Base-by-base conservation (phyloP, 2,113 vertebrate species). In the Nyctibius bracteatus region DNA sequence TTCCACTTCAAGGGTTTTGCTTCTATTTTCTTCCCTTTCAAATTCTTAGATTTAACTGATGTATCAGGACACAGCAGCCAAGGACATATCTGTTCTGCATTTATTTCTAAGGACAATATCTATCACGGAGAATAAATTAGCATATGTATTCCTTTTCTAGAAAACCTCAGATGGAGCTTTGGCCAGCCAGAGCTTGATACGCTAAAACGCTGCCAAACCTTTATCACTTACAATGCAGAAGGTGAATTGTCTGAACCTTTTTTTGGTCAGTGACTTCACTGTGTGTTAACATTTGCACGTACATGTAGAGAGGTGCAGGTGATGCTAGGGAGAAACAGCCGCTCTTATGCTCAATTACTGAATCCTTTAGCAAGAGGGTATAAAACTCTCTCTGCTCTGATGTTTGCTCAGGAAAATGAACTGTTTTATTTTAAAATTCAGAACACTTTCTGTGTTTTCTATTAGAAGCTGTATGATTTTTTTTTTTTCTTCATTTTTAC, bases 121-220 rank as follows among this genome's bases (percentile, higher is more conserved):
- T 88, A 21, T 79, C 55, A 73, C 70, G 44, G 49, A 70, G 81
- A 94, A 86, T 91, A 95, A 92, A 91, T 92, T 95, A 92, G 65
- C 68, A 90, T 95, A 80, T 74, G 62, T 86, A 77, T 84, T 96
- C 52, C 37, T 94, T 91, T 91, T 94, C 86, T 85, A 80, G 86
- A 95, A 92, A 87, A 92, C 5, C 1, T 94, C 87, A 91, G 54
- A 63, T 92, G 65, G 37, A 2, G 11, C 37, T 91, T 85, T 90
- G 90, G 62, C 78, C 54, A 73, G 44, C n/a, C 41, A 80, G 58
- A 80, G 54, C 47, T 67, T 68, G 46, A 17, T 84, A 27, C 4
- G 2, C 41, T 84, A 58, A 92, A 81, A 78, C 5, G 3, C 73
- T 86, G 65, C 65, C 88, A 79, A 89, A 65, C 39, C 72, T 90